Evolutionary conservation across 2,797 vertebrate species (phyloP), one percentile per base, ranked within the genome.

Genomic region (Prunella strophiata): DNA sequence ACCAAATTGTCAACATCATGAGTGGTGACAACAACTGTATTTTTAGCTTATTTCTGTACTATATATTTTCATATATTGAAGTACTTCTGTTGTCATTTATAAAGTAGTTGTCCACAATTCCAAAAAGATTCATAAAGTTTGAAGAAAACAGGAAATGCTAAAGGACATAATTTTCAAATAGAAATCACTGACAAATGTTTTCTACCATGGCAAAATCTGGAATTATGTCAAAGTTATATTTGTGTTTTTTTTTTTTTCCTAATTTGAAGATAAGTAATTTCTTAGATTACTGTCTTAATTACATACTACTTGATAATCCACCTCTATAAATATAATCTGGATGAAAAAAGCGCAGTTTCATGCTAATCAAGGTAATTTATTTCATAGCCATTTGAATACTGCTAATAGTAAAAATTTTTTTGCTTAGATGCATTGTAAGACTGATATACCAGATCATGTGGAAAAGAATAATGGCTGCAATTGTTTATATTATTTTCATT

Each of bases 211-310:
- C 10, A 86, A 84, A 71, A 59, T 34, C 20, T 43, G 15, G 21
- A 76, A 54, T 57, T 52, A 61, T 66, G 8, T 52, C 15, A 55
- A 75, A 57, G 22, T 29, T 40, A 14, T 34, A 0, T 7, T n/a
- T 70, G 57, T 15, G 2, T 0, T 3, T 29, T 70, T 80, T 0
- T 3, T 29, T 70, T 80, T 80, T n/a, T 36, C 30, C 0, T 23
- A 72, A 57, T 74, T 36, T 72, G 45, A 89, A 88, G 14, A 8
- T 8, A 48, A 42, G 17, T 48, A 2, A 42, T 54, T 71, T 51
- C 27, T 59, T 50, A 58, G 17, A 4, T 75, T 78, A 29, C 13
- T 81, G 36, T 22, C 18, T 66, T 58, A 12, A 27, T 42, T 32
- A 26, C 38, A 7, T 38, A 45, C 8, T 20, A 30, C 29, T 68